Conservation (phyloP, 2,888 invertebrate species). For the Cetonia aurata region DNA sequence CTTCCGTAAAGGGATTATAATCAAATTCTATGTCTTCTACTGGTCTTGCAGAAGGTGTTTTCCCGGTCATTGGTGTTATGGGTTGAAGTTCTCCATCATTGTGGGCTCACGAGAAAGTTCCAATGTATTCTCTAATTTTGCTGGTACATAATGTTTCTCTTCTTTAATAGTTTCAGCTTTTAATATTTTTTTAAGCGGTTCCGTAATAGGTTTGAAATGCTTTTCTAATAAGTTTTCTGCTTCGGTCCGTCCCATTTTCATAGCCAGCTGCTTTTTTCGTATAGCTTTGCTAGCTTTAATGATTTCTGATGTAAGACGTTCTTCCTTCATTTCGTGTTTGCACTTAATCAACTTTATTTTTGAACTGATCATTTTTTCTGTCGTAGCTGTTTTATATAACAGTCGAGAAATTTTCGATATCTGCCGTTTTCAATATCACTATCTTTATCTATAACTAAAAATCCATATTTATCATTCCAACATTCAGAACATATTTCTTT, state of each 20-base stretch:
- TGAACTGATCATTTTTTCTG: too few species aligned
- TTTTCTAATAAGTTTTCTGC: neutral
- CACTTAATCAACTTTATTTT: too few species aligned
- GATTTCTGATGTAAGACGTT: neutral
- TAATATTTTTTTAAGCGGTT: neutral
- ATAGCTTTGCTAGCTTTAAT: constrained; percentile 8
- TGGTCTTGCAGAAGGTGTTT: neutral
- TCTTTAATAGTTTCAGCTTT: neutral
- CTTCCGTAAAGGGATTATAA: constrained; percentile 9
- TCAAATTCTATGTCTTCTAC: neutral
- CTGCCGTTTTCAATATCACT: too few species aligned
- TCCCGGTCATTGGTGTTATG: neutral
- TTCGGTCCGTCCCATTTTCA: neutral
- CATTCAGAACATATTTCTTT: too few species aligned
- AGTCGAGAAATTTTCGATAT: too few species aligned
- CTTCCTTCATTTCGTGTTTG: neutral
- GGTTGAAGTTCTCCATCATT: too few species aligned
- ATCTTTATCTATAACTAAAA: too few species aligned
- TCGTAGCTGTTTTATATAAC: too few species aligned
- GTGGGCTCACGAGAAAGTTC: too few species aligned
- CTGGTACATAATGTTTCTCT: neutral
- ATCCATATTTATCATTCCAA: too few species aligned
- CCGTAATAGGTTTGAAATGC: neutral
- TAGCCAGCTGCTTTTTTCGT: neutral
- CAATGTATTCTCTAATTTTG: neutral